Evolutionary conservation across 2,113 vertebrate species (phyloP), one percentile per base, ranked within the genome.

Genomic region (Merops nubicus): DNA sequence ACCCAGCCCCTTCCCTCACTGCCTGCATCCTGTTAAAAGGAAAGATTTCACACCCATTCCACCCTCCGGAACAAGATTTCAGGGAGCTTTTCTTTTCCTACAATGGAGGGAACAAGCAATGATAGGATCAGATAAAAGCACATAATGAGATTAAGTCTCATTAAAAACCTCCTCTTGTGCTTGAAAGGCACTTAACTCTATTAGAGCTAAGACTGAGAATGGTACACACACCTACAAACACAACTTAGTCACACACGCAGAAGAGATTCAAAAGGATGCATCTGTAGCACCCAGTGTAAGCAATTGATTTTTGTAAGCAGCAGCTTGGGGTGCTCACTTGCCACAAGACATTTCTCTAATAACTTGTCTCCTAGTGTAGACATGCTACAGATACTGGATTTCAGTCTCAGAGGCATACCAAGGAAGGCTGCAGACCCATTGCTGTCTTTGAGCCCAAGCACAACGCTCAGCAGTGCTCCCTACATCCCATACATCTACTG

Each of bases 71-170:
- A 90, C 22, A 47, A 74, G 56, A 90, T 84, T 85, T 93, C 72
- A 83, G 33, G 43, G 53, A 57, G 56, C 62, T 93, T 83, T 81
- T 67, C 9, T 74, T 70, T 43, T 84, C 67, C 42, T 81, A 5
- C 0, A 0, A 14, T 75, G 42, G 16, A 89, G 28, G 67, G 34
- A 93, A 86, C 56, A 75, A 83, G 73, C 25, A 92, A 56, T 19
- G 72, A 77, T 8, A 93, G 85, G 72, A 91, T 74, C 56, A 90
- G 72, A 69, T 73, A 77, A 95, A 93, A 92, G 83, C 76, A 88
- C 23, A 63, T 93, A 88, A 85, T 43, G 18, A 88, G 68, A 90
- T 84, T 80, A 90, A 84, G 28, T 28, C 79, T 93, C 67, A 86
- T 86, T 88, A 43, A 91, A 94, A 87, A 75, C 21, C 56, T 72